Evolutionary conservation across 2,888 invertebrate genomes (phyloP).

Genomic region (Cryptus viduatorius): DNA sequence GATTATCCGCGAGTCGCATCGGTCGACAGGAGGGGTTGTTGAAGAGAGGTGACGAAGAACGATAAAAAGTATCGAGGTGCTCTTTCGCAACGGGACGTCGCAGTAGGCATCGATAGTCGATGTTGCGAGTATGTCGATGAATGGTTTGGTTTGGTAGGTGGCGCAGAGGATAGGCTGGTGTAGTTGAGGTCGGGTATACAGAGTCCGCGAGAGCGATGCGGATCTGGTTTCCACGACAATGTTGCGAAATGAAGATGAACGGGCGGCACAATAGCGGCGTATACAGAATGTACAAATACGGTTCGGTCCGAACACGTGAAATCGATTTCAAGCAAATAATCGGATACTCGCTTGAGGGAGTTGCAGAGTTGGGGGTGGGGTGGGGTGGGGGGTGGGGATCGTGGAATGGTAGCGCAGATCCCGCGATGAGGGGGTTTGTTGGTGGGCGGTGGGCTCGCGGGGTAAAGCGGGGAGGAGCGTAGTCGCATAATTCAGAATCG

Average conservation of each 20-base stretch:
- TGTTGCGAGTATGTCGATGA: conserved; percentile 17
- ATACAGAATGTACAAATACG: conserved; percentile 76
- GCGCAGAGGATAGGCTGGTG: conserved; percentile 25
- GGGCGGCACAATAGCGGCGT: conserved; percentile 73
- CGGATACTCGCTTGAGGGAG: conserved; percentile 80
- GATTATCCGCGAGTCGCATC: neutral
- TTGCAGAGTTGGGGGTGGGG: conserved; percentile 28
- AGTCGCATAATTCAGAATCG: conserved; percentile 85
- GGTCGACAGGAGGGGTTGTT: neutral
- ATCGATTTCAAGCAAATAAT: conserved; percentile 85
- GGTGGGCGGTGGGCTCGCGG: conserved; percentile 61
- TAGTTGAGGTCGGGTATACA: conserved; percentile 39
- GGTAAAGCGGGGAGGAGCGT: conserved; percentile 69
- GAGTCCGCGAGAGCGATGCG: conserved; percentile 67
- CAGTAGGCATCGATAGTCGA: conserved; percentile 38
- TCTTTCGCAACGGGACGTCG: neutral
- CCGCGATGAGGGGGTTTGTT: conserved; percentile 66
- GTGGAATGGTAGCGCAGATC: conserved; percentile 62
- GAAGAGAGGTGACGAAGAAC: conserved; percentile 26
- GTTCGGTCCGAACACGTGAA: conserved; percentile 82
- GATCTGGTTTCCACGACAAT: conserved; percentile 68
- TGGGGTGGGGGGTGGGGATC: conserved; percentile 31
- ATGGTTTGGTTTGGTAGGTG: conserved; percentile 3
- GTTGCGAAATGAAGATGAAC: conserved; percentile 74
- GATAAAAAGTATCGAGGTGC: conserved; percentile 41